Evolutionary conservation across 2,888 invertebrate genomes (phyloP), one percentile per base, ranked within the genome.

Genomic region (Podabrus alpinus): DNA sequence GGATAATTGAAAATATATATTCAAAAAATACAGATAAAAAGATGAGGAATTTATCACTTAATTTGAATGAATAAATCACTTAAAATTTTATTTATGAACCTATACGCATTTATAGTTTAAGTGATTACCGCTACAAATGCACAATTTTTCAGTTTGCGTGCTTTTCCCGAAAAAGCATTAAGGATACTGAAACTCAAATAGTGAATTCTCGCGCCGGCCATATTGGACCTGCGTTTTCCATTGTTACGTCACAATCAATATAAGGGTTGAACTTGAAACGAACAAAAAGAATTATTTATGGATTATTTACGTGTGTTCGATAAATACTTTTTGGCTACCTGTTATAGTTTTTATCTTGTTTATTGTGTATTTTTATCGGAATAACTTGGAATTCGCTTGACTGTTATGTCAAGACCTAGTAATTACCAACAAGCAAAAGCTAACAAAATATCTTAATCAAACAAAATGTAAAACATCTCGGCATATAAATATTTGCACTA

Each of bases 181-280:
- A 77, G 74, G 79, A 78, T 81, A 82, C 82, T 84, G 82, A 84
- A 81, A 81, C 80, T 79, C 80, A 75, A 81, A 80, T 79, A 80
- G 72, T 79, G 77, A 78, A 79, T 80, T 81, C 81, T 83, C 80
- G 77, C 75, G 75, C 78, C 77, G 79, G 85, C 86, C 86, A 86
- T 86, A 77, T 85, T 86, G 86, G 83, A 82, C 85, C 80, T 85
- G 86, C 86, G 86, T 84, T 81, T 80, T 83, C 72, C 77, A 77
- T 78, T 79, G 82, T 85, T 85, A 85, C 85, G 85, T 85, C 85
- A 85, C 84, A 86, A 86, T 86, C 86, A 86, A 86, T 86, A 86
- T 81, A 83, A 80, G 81, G 76, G 77, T 74, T 77, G 77, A 77
- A 77, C 77, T 77, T 77, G 77, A 74, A 72, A 66, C 66, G 68